Percentiles rank a stretch among this genome's conserved stretches.
Conservation (phyloP, 2,797 vertebrate species). For the Muscicapa striata region DNA sequence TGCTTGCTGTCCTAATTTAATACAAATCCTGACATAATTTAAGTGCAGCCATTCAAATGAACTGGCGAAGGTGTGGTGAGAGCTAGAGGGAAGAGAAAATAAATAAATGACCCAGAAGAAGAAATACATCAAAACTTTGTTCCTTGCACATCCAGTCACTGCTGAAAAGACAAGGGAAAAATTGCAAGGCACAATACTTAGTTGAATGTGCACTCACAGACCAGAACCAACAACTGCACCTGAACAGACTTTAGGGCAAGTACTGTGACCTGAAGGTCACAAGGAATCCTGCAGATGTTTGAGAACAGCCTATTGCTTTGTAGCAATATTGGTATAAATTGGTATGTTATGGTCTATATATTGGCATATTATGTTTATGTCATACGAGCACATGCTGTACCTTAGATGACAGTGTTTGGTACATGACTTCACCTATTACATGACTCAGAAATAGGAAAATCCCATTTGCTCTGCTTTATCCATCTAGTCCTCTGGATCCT, state of each 20-base stretch:
- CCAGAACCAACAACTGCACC: background rate
- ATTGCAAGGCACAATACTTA: background rate
- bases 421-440: background rate
- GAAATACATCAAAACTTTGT: accelerated
- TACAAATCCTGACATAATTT: background rate
- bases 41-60: background rate
- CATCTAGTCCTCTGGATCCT: background rate
- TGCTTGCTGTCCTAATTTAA: background rate
- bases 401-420: background rate
- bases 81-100: background rate
- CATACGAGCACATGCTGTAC: background rate
- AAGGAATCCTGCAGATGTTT: background rate
- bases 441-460: background rate
- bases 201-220: background rate
- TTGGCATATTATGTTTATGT: background rate
- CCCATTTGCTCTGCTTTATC: background rate
- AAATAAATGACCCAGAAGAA: background rate
- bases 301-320: background rate
- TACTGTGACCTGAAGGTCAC: background rate
- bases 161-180: background rate
- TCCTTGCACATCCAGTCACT: background rate
- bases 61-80: background rate
- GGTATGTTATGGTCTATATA: no score
- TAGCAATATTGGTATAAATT: background rate
- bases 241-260: background rate